Evolutionary conservation across 2,797 vertebrate genomes (phyloP).

Genomic region (Staurois parvus): DNA sequence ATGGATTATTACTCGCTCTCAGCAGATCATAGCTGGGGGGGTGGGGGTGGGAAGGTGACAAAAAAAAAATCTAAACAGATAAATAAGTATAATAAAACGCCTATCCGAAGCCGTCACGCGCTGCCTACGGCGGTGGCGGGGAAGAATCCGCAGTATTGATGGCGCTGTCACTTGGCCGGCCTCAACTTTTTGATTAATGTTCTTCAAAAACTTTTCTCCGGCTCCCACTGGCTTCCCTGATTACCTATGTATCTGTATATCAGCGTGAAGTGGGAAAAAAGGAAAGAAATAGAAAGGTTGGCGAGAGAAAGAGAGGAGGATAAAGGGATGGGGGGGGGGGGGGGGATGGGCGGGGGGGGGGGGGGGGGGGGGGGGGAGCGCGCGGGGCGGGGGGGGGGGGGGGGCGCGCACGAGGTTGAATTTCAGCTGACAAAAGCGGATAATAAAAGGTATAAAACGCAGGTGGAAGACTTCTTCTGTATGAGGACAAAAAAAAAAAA

Average conservation of each 20-base stretch:
- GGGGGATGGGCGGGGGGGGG: too few species aligned
- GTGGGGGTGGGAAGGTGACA: background rate
- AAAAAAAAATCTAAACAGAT: slow-evolving; percentile 20
- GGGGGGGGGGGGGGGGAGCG: too few species aligned
- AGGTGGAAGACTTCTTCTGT: too few species aligned
- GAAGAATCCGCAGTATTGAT: slow-evolving; percentile 57
- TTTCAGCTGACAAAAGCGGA: too few species aligned
- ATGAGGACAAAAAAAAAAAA: too few species aligned
- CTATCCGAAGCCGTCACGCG: slow-evolving; percentile 45
- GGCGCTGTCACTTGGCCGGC: slow-evolving; percentile 51
- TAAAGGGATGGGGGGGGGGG: too few species aligned
- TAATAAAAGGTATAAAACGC: too few species aligned
- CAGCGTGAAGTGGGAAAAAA: slow-evolving; percentile 70
- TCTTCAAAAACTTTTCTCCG: slow-evolving; percentile 74
- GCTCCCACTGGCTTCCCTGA: slow-evolving; percentile 71
- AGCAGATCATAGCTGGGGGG: slow-evolving; percentile 10
- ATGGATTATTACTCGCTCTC: background rate
- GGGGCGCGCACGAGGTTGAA: too few species aligned
- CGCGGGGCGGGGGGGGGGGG: too few species aligned
- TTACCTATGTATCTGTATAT: slow-evolving; percentile 80
- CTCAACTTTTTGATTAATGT: slow-evolving; percentile 78
- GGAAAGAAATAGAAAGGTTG: background rate
- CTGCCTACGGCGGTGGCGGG: background rate
- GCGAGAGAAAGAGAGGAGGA: too few species aligned
- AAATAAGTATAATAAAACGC: slow-evolving; percentile 60